Evolutionary conservation across 2,797 vertebrate genomes (phyloP), one percentile per base, ranked within the genome.

Genomic region (Muscicapa striata): DNA sequence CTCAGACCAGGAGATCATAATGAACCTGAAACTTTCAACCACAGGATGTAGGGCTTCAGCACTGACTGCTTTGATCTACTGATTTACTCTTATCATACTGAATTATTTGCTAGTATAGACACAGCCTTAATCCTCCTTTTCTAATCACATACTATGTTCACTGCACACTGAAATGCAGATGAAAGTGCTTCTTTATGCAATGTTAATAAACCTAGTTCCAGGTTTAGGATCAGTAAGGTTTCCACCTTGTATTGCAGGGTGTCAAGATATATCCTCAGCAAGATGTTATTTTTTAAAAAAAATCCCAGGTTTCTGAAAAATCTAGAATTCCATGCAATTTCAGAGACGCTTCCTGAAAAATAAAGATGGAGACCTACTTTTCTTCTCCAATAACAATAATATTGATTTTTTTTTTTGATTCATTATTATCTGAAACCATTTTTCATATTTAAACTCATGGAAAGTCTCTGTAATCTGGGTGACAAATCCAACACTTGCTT

Each of bases 91-190:
- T 74, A 69, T 52, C n/a, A n/a, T 46, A 64, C 17, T 77, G 75
- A 91, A 75, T 88, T 87, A 83, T 89, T 91, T 94, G 82, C 34
- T 84, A 87, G 75, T 45, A 38, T 91, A 83, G 73, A 78, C 40
- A 26, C 46, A 83, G 38, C 6, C 68, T 83, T 84, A 92, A 80
- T 89, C 43, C 51, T 72, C n/a, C 54, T 79, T 90, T 87, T 77
- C 81, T 90, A 77, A 89, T 85, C 57, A 72, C 43, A 48, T 68
- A 64, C 19, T 10, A 61, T 80, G 23, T 92, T 81, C 58, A 80
- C 24, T 5, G 29, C n/a, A 64, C 46, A 62, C 40, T 62, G 82
- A 89, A 89, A 77, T 57, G 58, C 18, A 92, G 38, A 74, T 78
- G 49, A 83, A 86, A 93, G 36, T 2, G 0, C 6, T 81, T 85